These are phyloP conservation scores for Lacerta bilineata DNA, from an alignment of 2,797 vertebrate species.

Conservation along the genomic window DNA sequence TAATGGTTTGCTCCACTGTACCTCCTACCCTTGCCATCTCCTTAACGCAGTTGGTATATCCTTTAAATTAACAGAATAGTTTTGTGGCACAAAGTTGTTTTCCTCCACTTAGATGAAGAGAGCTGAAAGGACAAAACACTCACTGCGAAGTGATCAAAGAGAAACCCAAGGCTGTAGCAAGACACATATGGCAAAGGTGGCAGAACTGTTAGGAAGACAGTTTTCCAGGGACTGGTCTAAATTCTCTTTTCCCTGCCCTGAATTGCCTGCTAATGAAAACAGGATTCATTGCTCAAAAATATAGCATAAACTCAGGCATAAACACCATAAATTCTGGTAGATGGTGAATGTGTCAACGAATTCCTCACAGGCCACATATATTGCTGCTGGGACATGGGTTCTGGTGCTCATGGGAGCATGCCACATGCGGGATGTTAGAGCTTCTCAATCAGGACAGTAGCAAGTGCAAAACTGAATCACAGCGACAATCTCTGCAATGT, in stretches of 20 bases:
- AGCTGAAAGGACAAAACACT: no score
- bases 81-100: slow-evolving; percentile 32
- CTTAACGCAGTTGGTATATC: neutral
- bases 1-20: slow-evolving; percentile 43
- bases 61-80: slow-evolving; percentile 3
- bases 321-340: neutral
- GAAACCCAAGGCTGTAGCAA: no score
- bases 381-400: neutral
- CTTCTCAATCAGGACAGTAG: neutral
- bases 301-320: neutral
- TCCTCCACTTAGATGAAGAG: no score
- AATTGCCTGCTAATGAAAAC: no score
- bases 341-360: neutral
- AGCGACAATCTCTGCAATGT: neutral
- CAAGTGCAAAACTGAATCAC: neutral
- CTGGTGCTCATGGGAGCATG: neutral
- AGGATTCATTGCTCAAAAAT: no score
- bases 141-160: no score
- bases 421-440: neutral
- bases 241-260: no score
- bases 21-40: neutral
- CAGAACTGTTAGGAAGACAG: no score
- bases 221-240: no score
- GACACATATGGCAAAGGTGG: no score
- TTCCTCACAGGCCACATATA: neutral